phyloP scores from a whole-genome alignment of 2,888 invertebrate species.

The Nasonovia ribisnigri region DNA sequence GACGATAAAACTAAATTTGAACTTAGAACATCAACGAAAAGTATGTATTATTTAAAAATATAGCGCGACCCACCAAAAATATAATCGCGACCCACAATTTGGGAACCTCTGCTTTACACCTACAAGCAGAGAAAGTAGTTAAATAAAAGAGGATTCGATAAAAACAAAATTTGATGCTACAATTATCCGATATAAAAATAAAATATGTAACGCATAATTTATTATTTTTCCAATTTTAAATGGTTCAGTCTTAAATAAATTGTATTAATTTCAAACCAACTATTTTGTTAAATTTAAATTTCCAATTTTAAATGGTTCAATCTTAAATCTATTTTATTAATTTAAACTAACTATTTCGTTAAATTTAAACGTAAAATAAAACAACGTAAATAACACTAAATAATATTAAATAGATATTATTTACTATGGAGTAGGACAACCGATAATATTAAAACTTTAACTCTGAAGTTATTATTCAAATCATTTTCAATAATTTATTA shows the following conservation, averaged over 20 bases:
- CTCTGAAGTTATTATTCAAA: not conserved
- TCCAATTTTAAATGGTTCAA: not conserved
- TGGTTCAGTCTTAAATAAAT: not conserved
- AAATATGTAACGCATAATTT: not conserved
- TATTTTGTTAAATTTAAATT: not conserved
- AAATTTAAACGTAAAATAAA: not conserved
- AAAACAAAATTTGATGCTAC: not conserved
- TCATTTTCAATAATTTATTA: not conserved
- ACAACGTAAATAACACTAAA: not conserved
- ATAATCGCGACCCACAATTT: too few relatives aligned
- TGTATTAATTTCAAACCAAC: not conserved
- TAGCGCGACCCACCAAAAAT: too few relatives aligned
- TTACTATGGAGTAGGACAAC: not conserved
- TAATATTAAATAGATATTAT: not conserved
- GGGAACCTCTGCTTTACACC: too few relatives aligned
- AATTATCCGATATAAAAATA: not conserved
- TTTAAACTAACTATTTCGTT: not conserved
- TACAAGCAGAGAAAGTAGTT: too few relatives aligned
- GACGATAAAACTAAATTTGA: too few relatives aligned
- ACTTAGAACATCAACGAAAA: too few relatives aligned
- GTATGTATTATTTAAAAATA: too few relatives aligned
- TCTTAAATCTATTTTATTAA: not conserved
- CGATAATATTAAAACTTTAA: not conserved
- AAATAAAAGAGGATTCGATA: not conserved
- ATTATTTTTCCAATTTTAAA: not conserved